Base-by-base conservation (phyloP, 1,140 invertebrate species). In the Eurosta solidaginis region DNA sequence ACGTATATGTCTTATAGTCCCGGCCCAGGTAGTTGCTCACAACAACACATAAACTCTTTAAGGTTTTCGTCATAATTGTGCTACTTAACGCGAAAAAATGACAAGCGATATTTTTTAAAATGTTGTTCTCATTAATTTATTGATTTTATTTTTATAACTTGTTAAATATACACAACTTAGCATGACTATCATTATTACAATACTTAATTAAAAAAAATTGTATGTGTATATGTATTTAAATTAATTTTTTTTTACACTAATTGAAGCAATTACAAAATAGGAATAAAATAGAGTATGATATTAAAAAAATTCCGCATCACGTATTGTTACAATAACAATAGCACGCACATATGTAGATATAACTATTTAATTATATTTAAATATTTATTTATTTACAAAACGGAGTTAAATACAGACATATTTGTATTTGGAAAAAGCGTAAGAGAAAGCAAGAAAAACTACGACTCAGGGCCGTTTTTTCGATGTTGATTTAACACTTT, bases 81-180 rank as follows among this genome's bases (percentile, higher is more conserved):
- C n/a, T n/a, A n/a, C n/a, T n/a, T n/a, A n/a, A n/a, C n/a, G n/a
- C n/a, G n/a, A n/a, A n/a, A n/a, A n/a, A n/a, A n/a, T n/a, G n/a
- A n/a, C n/a, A n/a, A n/a, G n/a, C n/a, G n/a, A n/a, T n/a, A n/a
- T n/a, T n/a, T n/a, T n/a, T n/a, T n/a, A n/a, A n/a, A n/a, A n/a
- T n/a, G n/a, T n/a, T n/a, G n/a, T n/a, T n/a, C n/a, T n/a, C n/a
- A n/a, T 68, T 40, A 36, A 40, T 47, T 68, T 68, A 68, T 40
- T 20, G 36, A 68, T 68, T 36, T 68, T 68, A 40, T 40, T 9
- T 59, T 27, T 33, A 33, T 33, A 59, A 50, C 6, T 22, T 40
- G 40, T 68, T 68, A 42, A 68, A 68, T 68, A 68, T 68, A 68
- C 33, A 40, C 33, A 68, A 59, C 54, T 59, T 59, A 59, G 59